Percentiles rank a stretch among this genome's conserved stretches.
Conservation (phyloP, 2,113 vertebrate genomes). For the Arenaria interpres region DNA sequence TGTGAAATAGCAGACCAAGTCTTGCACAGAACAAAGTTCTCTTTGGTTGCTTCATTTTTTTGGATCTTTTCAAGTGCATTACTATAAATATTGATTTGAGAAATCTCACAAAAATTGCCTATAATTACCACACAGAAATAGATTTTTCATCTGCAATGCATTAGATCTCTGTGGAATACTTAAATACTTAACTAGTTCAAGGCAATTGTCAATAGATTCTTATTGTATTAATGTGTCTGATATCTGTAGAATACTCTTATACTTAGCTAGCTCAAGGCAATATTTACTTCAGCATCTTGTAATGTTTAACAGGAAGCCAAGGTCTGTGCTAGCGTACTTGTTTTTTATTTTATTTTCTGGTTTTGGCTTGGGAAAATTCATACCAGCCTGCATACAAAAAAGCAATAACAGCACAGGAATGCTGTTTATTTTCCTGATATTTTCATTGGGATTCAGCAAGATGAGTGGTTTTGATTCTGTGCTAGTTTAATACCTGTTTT, state of each 20-base stretch:
- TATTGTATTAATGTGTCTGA: not conserved
- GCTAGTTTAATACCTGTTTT: not conserved
- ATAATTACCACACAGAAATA: conserved; percentile 16
- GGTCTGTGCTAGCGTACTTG: not conserved
- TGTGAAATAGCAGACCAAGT: not conserved
- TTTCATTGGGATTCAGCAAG: not conserved
- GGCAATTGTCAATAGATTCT: not conserved
- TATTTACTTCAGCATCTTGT: not conserved
- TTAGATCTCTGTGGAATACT: not conserved
- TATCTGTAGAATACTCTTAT: conserved; percentile 1
- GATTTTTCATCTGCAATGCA: conserved; percentile 1
- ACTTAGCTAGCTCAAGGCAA: not conserved
- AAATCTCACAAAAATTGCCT: not conserved
- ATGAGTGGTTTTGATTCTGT: not conserved
- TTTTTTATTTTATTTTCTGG: not conserved
- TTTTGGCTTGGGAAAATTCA: not conserved
- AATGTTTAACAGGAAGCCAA: not conserved
- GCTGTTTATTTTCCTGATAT: not conserved
- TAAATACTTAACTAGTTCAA: not conserved
- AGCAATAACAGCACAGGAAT: not conserved
- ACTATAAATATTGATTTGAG: not conserved
- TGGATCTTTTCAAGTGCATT: not conserved
- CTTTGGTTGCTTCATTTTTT: not conserved
- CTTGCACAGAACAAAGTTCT: not conserved
- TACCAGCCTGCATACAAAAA: not conserved